A percentile compares a stretch with the other conserved stretches of the same genome.
phyloP scores from a whole-genome alignment of 2,113 vertebrate species.

The Ginglymostoma cirratum region DNA sequence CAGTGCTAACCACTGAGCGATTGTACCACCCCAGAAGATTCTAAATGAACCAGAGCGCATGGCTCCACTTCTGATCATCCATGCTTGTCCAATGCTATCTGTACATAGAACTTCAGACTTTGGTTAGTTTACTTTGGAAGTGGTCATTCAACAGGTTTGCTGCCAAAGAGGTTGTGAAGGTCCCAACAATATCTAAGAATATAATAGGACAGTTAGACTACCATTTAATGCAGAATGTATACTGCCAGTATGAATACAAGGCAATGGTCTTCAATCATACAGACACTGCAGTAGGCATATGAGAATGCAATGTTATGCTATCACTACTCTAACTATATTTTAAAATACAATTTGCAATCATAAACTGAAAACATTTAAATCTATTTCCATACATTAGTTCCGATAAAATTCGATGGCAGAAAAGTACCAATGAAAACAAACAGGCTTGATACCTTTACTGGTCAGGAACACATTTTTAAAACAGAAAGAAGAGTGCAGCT shows the following conservation, averaged over 20 bases:
- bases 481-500: neutral
- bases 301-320: too few relatives aligned
- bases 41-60: neutral
- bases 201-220: neutral
- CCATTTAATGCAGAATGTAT: neutral
- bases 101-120: neutral
- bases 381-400: neutral
- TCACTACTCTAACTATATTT: neutral
- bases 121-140: neutral
- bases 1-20: too few relatives aligned
- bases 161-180: neutral
- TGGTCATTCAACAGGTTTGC: neutral
- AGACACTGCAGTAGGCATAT: neutral
- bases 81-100: neutral
- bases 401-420: neutral
- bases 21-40: neutral
- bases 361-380: neutral
- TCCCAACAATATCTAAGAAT: neutral
- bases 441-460: neutral
- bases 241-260: neutral
- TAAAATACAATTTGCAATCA: neutral
- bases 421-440: neutral
- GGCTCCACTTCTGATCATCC: neutral
- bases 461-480: neutral
- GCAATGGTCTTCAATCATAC: neutral